A percentile compares a stretch with the other conserved stretches of the same genome.
These are phyloP conservation scores for Mesocentrotus franciscanus DNA, from an alignment of 53 echinoderm and acorn worm genomes.

Conservation along the genomic window DNA sequence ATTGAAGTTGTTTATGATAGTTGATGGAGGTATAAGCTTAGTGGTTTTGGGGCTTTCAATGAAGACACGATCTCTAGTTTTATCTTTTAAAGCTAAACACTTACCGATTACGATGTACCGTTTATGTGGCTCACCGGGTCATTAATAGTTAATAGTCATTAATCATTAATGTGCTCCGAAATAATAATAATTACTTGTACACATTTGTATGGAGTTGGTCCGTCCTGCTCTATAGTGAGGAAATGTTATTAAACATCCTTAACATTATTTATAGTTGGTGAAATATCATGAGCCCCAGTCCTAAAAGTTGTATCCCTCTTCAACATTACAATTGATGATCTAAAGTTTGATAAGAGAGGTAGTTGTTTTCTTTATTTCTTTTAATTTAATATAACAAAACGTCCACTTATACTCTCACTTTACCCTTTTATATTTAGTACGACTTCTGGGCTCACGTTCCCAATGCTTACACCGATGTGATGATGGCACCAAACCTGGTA, in stretches of 20 bases:
- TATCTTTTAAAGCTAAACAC: no score
- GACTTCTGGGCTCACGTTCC: constrained; percentile 29
- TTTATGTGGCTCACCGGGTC: not conserved
- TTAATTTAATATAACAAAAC: no score
- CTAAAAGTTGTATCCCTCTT: not conserved
- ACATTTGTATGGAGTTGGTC: not conserved
- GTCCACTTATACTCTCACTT: not conserved
- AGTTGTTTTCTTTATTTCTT: not conserved
- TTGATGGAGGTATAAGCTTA: no score
- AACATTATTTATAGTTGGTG: not conserved
- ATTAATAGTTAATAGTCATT: not conserved
- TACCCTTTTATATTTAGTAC: not conserved
- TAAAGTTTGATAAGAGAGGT: not conserved
- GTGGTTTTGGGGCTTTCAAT: no score
- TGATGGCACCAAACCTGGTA: constrained; percentile 66
- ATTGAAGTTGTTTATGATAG: not conserved
- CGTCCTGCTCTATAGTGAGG: not conserved
- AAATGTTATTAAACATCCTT: not conserved
- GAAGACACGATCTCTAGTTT: no score
- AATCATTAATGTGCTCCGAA: not conserved
- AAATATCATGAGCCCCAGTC: not conserved
- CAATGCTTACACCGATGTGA: constrained; percentile 62
- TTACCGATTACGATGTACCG: no score
- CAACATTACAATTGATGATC: not conserved
- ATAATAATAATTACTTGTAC: not conserved